phyloP scores from a whole-genome alignment of 2,797 vertebrate genomes.

The Centroberyx gerrardi region DNA sequence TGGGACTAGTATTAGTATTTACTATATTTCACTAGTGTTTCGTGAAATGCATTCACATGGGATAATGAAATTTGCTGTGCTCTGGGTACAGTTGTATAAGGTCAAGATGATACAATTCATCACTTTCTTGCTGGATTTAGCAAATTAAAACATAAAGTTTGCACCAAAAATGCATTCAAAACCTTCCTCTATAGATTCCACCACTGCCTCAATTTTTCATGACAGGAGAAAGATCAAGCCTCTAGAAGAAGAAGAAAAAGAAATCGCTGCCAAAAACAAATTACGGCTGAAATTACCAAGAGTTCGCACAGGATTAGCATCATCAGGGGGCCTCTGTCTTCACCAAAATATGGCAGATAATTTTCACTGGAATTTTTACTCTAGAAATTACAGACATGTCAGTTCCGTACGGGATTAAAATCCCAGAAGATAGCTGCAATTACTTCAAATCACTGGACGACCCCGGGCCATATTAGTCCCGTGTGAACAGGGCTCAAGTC shows the following conservation, averaged over 20 bases:
- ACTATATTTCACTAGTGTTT: not conserved
- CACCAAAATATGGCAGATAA: too few species aligned
- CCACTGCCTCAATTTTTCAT: not conserved
- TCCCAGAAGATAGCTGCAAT: not conserved
- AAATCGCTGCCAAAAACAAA: slow-evolving; percentile 27
- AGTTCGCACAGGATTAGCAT: not conserved
- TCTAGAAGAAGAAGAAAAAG: slow-evolving; percentile 14
- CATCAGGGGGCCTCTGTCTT: not conserved
- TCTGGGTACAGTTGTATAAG: too few species aligned
- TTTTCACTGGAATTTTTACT: too few species aligned
- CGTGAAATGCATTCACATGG: not conserved
- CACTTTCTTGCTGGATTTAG: slow-evolving; percentile 24
- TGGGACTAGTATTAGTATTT: too few species aligned
- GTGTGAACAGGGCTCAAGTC: slow-evolving; percentile 6
- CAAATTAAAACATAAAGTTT: slow-evolving; percentile 30
- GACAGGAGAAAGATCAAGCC: slow-evolving; percentile 17
- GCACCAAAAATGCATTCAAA: not conserved
- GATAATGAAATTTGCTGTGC: not conserved
- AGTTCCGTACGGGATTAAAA: not conserved
- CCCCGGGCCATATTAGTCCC: not conserved
- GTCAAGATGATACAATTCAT: not conserved
- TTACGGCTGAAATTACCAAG: not conserved
- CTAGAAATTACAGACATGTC: not conserved
- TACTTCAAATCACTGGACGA: not conserved
- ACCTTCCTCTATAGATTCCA: slow-evolving; percentile 29